phyloP scores from a whole-genome alignment of 2,888 invertebrate species.

The Coenonympha glycerion region DNA sequence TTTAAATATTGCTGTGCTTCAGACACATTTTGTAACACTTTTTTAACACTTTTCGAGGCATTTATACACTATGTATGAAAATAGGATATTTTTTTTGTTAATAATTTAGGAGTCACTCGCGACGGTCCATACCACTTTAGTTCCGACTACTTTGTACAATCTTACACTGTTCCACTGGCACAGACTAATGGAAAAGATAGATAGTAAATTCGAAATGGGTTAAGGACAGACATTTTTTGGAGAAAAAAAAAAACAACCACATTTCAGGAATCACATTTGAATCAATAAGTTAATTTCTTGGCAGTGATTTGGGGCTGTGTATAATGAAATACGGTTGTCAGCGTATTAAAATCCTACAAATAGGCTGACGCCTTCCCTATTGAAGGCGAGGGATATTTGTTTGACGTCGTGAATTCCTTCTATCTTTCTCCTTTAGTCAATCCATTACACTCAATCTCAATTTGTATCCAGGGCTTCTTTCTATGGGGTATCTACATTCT shows the following conservation, averaged over 20 bases:
- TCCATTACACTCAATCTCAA: background rate
- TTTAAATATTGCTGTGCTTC: conserved; percentile 42
- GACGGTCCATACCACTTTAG: conserved; percentile 1
- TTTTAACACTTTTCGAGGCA: conserved; percentile 25
- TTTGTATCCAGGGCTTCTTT: background rate
- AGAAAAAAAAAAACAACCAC: too few species aligned
- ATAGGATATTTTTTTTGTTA: conserved; percentile 31
- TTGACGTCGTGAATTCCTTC: background rate
- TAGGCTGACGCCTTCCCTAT: too few species aligned
- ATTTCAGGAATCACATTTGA: too few species aligned
- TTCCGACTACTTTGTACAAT: conserved; percentile 4
- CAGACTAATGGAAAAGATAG: conserved; percentile 1
- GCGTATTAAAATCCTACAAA: too few species aligned
- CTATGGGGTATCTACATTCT: conserved; percentile 15
- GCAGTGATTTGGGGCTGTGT: too few species aligned
- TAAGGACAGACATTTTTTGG: too few species aligned
- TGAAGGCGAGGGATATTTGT: too few species aligned
- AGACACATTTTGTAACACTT: too few species aligned
- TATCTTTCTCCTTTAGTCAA: background rate
- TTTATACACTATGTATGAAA: conserved; percentile 34
- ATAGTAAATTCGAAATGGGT: background rate
- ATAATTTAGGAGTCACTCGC: conserved; percentile 33
- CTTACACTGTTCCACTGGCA: conserved; percentile 13
- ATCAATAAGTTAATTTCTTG: too few species aligned
- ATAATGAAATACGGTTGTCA: too few species aligned